Percentiles rank a stretch among this genome's conserved stretches.
Evolutionary conservation across 2,113 vertebrate genomes (phyloP).

Genomic region (Aix galericulata): DNA sequence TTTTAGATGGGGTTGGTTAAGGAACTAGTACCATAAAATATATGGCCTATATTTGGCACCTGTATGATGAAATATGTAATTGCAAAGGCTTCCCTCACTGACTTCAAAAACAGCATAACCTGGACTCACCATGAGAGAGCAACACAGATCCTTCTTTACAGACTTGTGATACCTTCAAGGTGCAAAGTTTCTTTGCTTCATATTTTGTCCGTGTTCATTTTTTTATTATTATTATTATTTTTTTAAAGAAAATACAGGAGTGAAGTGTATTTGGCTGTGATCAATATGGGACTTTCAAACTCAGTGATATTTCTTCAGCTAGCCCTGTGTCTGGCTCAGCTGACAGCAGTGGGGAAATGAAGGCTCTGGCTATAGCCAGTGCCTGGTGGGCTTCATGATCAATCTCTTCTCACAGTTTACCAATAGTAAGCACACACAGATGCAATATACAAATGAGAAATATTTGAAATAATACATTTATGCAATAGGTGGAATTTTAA

Average conservation of each 20-base stretch:
- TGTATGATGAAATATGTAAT: neutral
- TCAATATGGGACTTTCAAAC: neutral
- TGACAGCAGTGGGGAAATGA: neutral
- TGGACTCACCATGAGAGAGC: neutral
- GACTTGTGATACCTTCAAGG: neutral
- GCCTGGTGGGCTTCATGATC: accelerated
- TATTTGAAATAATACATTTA: neutral
- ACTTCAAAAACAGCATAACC: neutral
- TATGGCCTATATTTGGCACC: neutral
- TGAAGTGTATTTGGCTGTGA: neutral
- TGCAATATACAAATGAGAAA: neutral
- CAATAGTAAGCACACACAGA: neutral
- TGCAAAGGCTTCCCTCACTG: neutral
- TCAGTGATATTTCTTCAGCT: neutral
- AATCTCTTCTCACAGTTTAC: neutral
- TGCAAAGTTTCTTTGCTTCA: neutral
- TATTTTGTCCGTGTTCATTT: neutral
- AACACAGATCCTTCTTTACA: neutral
- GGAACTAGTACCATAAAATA: neutral
- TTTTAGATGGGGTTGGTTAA: neutral
- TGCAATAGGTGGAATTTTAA: neutral
- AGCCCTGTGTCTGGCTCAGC: neutral
- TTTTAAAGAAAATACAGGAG: neutral
- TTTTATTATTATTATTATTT: neutral
- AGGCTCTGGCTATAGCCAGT: neutral